phyloP scores from a whole-genome alignment of 2,113 vertebrate species.

The Ellobius talpinus region DNA sequence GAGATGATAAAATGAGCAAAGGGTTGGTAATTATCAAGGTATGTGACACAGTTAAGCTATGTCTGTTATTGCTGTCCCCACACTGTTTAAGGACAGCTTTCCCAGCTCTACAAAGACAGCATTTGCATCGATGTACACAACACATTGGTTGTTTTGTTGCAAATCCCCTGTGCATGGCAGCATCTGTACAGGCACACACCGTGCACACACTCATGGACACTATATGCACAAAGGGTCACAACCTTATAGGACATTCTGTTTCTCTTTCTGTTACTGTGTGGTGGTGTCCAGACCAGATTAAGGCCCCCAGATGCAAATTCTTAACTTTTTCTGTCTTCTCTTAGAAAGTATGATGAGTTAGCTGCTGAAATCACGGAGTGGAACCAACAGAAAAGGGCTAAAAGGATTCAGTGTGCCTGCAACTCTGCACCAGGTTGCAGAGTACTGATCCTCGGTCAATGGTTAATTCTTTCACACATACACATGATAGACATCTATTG shows the following conservation, averaged over 20 bases:
- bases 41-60: not conserved
- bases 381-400: not conserved
- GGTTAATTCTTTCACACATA: not conserved
- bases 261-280: not conserved
- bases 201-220: not conserved
- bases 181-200: not conserved
- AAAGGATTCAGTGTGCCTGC: not conserved
- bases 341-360: not conserved
- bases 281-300: not conserved
- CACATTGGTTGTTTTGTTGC: not conserved
- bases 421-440: not conserved
- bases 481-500: not conserved
- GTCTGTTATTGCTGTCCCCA: not conserved
- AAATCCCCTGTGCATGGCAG: not conserved
- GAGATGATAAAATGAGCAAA: not conserved
- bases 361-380: not conserved
- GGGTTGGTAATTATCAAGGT: not conserved
- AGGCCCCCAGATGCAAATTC: not conserved
- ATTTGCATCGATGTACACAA: not conserved
- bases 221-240: not conserved
- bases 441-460: not conserved
- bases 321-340: not conserved
- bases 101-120: not conserved
- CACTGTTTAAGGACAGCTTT: not conserved
- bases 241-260: rapidly evolving